phyloP scores from a whole-genome alignment of 2,797 vertebrate genomes.

The Botia kubotai region DNA sequence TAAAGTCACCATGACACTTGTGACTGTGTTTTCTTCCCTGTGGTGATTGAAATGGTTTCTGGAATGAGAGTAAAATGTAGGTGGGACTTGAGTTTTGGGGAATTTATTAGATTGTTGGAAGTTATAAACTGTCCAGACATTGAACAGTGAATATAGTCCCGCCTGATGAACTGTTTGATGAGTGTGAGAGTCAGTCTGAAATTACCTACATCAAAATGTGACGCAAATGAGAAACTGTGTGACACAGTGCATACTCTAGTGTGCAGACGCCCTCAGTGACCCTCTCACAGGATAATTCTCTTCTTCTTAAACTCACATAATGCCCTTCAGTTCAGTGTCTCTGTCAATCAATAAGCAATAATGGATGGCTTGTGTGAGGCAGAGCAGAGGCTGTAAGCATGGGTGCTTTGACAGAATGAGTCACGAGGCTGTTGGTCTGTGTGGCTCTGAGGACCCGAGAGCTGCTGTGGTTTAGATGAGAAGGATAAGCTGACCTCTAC shows the following conservation, averaged over 20 bases:
- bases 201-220: too few species aligned
- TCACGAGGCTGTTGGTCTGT: conserved; percentile 32
- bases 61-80: too few species aligned
- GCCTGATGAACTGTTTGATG: too few species aligned
- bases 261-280: background rate
- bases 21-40: too few species aligned
- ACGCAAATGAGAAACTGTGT: background rate
- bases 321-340: conserved; percentile 50
- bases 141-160: too few species aligned
- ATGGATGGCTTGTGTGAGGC: conserved; percentile 54
- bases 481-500: conserved; percentile 48
- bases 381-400: conserved; percentile 57
- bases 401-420: conserved; percentile 57
- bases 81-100: too few species aligned
- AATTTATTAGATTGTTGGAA: too few species aligned
- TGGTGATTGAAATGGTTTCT: too few species aligned
- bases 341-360: conserved; percentile 65
- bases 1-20: too few species aligned
- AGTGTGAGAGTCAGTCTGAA: too few species aligned
- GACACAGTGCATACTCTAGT: background rate
- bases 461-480: conserved; percentile 21
- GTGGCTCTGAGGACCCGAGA: conserved; percentile 40
- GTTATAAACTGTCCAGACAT: too few species aligned
- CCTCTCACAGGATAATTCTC: background rate
- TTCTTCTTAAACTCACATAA: conserved; percentile 25